These are phyloP conservation scores for Archivesica marissinica DNA, from an alignment of 1,140 invertebrate genomes.

Conservation along the genomic window DNA sequence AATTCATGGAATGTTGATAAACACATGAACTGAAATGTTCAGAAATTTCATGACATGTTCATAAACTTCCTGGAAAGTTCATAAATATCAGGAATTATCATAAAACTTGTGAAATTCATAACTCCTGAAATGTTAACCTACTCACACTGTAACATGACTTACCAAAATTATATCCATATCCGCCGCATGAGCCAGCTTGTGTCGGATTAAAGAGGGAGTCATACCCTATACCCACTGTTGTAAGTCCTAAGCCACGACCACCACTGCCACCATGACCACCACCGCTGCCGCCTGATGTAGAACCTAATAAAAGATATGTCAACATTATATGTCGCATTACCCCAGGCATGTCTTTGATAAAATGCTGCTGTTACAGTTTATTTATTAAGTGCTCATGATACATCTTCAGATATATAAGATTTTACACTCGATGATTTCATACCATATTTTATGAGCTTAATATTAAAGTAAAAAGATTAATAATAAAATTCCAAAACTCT, in stretches of 20 bases:
- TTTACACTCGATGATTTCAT: too few species aligned
- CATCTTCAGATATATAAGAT: too few species aligned
- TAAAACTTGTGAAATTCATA: neutral
- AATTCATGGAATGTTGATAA: too few species aligned
- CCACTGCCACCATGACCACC: conserved; percentile 79
- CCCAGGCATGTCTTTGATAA: too few species aligned
- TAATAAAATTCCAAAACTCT: too few species aligned
- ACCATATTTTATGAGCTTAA: too few species aligned
- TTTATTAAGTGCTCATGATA: too few species aligned
- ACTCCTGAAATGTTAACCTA: neutral
- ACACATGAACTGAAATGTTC: too few species aligned
- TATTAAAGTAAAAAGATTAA: too few species aligned
- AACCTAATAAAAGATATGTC: conserved; percentile 54
- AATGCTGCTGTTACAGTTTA: too few species aligned
- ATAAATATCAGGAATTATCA: neutral
- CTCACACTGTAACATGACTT: neutral
- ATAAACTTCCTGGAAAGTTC: neutral
- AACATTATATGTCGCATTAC: too few species aligned
- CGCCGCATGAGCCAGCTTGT: conserved; percentile 70
- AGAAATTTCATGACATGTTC: too few species aligned
- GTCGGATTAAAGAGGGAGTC: conserved; percentile 71
- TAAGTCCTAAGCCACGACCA: conserved; percentile 68
- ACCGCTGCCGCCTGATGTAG: conserved; percentile 72
- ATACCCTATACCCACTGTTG: conserved; percentile 68
- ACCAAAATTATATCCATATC: conserved; percentile 71